A percentile compares a stretch with the other conserved stretches of the same genome.
Conservation (phyloP, 2,888 invertebrate species). For the Drosophila phalerata region DNA sequence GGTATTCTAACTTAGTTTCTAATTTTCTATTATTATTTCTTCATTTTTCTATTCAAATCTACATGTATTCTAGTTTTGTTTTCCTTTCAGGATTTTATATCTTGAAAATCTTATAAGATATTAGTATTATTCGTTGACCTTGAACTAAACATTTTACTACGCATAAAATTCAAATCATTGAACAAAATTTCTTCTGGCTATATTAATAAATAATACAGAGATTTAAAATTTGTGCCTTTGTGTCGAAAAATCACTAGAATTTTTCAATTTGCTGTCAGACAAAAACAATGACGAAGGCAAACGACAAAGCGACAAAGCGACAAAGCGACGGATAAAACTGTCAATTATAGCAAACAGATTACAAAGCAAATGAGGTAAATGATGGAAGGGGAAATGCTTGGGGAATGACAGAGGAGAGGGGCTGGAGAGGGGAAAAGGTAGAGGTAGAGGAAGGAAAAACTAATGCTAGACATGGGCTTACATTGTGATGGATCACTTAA, state of each 20-base stretch:
- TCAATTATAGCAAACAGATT: constrained; percentile 67
- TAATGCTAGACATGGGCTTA: constrained; percentile 54
- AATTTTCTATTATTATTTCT: neutral
- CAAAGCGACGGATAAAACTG: constrained; percentile 58
- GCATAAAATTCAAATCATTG: constrained; percentile 31
- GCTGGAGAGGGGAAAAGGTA: neutral
- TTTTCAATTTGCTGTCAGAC: constrained; percentile 78
- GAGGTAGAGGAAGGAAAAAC: neutral
- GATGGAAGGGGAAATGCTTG: neutral
- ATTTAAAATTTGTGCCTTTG: constrained; percentile 50
- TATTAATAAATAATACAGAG: constrained; percentile 31
- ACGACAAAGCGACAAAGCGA: constrained; percentile 18
- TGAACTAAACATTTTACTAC: constrained; percentile 58
- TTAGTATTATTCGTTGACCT: constrained; percentile 52
- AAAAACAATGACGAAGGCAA: constrained; percentile 46
- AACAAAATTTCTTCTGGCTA: neutral
- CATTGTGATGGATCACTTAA: constrained; percentile 64
- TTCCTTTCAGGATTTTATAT: neutral
- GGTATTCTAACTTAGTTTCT: neutral
- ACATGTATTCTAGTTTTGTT: too few species aligned
- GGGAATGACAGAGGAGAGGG: neutral
- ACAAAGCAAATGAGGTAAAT: constrained; percentile 46
- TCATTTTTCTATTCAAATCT: neutral
- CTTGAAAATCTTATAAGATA: neutral
- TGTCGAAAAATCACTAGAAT: constrained; percentile 65